phyloP scores from a whole-genome alignment of 2,797 vertebrate genomes.

The Danio albolineatus region DNA sequence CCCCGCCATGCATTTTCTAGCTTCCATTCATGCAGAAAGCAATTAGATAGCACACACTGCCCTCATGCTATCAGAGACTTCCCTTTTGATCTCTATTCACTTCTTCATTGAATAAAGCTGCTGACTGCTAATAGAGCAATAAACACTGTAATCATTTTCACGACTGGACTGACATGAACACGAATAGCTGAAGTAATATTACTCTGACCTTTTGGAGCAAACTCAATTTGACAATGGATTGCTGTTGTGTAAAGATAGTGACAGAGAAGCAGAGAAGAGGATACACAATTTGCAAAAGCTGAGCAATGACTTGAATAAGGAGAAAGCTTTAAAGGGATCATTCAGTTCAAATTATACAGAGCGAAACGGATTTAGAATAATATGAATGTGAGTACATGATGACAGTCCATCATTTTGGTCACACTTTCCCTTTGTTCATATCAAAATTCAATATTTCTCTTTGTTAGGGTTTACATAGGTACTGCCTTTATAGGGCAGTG shows the following conservation, averaged over 20 bases:
- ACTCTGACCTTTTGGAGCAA: constrained; percentile 18
- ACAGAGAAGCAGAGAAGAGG: not conserved
- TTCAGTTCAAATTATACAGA: too few relatives aligned
- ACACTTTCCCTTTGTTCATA: not conserved
- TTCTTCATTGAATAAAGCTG: constrained; percentile 34
- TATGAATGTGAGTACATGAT: not conserved
- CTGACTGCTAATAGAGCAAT: constrained; percentile 30
- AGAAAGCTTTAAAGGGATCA: not conserved
- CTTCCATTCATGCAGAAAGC: constrained; percentile 10
- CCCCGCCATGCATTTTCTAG: not conserved
- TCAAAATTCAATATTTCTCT: not conserved
- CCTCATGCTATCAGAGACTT: constrained; percentile 29
- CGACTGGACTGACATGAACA: constrained; percentile 14
- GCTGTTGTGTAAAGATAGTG: not conserved
- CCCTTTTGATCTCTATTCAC: constrained; percentile 26
- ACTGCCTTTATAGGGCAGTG: not conserved
- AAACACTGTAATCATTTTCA: constrained; percentile 25
- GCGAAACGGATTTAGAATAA: not conserved
- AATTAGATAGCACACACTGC: constrained; percentile 28
- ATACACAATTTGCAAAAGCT: not conserved
- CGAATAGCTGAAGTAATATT: constrained; percentile 7
- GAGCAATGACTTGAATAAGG: not conserved
- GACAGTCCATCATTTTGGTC: not conserved
- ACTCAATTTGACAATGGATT: constrained; percentile 8
- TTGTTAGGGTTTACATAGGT: not conserved